Conservation (phyloP, 2,797 vertebrate species). For the Labroides dimidiatus region DNA sequence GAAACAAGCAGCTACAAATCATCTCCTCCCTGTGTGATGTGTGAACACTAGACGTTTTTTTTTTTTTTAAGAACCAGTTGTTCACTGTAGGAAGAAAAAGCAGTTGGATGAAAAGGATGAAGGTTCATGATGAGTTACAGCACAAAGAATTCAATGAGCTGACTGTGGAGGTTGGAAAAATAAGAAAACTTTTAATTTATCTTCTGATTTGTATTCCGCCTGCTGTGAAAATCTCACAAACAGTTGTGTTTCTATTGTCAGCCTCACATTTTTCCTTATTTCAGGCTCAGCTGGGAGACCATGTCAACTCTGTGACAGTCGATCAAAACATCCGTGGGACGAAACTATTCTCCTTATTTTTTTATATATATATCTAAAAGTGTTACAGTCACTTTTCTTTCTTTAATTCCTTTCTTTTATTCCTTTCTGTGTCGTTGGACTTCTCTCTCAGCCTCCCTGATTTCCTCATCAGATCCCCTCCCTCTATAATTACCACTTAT, state of each 20-base stretch:
- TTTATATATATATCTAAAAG: slow-evolving; percentile 2
- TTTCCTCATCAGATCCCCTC: slow-evolving; percentile 75
- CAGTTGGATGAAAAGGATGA: background rate
- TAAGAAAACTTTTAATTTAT: slow-evolving; percentile 37
- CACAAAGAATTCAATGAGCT: slow-evolving; percentile 16
- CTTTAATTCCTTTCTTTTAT: slow-evolving; percentile 2
- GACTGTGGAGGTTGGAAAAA: slow-evolving; percentile 24
- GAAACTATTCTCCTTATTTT: slow-evolving; percentile 12
- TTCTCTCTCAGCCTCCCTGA: slow-evolving; percentile 57
- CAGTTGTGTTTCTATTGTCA: slow-evolving; percentile 22
- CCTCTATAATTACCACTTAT: slow-evolving; percentile 97
- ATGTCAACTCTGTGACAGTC: slow-evolving; percentile 41
- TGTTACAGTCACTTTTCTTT: background rate
- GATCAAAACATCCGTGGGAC: slow-evolving; percentile 35
- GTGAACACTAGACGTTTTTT: too few relatives aligned
- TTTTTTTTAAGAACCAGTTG: background rate
- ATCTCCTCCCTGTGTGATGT: too few relatives aligned
- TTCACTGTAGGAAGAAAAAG: background rate
- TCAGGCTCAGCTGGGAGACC: slow-evolving; percentile 49
- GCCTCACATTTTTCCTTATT: slow-evolving; percentile 37
- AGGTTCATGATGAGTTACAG: background rate
- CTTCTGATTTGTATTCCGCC: slow-evolving; percentile 28
- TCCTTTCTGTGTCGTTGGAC: background rate
- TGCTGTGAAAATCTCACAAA: slow-evolving; percentile 21
- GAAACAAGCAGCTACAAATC: too few relatives aligned